Evolutionary conservation across 2,113 vertebrate genomes (phyloP).

Genomic region (Capreolus pygargus): DNA sequence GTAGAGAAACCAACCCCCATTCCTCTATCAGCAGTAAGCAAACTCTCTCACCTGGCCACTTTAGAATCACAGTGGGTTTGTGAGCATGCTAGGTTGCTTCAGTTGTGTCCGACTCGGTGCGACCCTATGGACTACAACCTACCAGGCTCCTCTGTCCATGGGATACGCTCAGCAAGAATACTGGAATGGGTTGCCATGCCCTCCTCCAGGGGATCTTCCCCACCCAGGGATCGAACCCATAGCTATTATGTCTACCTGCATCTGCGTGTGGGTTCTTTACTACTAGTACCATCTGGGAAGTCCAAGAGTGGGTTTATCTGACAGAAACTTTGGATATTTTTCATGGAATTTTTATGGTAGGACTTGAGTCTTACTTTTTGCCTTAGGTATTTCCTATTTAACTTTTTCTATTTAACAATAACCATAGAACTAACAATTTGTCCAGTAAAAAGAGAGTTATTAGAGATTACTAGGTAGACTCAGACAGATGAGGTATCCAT

Average conservation of each 20-base stretch:
- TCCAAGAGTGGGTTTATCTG: neutral
- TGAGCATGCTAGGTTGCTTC: no score
- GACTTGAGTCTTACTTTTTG: neutral
- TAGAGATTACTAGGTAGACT: neutral
- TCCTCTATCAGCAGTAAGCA: neutral
- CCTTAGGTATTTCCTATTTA: neutral
- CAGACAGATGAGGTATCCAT: neutral
- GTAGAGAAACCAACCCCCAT: neutral
- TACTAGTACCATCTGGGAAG: no score
- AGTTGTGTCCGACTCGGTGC: no score
- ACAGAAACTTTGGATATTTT: neutral
- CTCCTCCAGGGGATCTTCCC: no score
- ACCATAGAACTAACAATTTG: neutral
- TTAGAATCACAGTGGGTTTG: neutral
- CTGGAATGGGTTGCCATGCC: no score
- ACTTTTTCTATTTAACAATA: neutral
- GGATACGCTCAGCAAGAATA: no score
- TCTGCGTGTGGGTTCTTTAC: no score
- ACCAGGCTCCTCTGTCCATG: no score
- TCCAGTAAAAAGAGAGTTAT: neutral
- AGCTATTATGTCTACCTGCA: no score
- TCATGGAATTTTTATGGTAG: neutral
- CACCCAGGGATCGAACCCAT: no score
- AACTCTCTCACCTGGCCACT: neutral
- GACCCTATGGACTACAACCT: no score